Evolutionary conservation across 2,113 vertebrate species (phyloP), one percentile per base, ranked within the genome.

Genomic region (Gallinago undulata): DNA sequence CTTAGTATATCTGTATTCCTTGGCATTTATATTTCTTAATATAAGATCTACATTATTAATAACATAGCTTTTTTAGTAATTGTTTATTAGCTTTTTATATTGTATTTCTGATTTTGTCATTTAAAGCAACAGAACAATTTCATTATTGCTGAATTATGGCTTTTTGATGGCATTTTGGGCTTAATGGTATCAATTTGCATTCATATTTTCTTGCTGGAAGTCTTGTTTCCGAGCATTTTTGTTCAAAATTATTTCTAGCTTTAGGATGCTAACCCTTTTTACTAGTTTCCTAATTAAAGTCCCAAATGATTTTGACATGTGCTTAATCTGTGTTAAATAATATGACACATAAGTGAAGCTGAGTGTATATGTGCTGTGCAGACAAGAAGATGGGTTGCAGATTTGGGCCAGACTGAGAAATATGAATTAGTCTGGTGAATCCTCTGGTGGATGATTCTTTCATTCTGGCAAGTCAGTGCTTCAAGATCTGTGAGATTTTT

Each of bases 251-350:
- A 45, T 64, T 86, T 80, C 73, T 33, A 92, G 10, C 45, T 48
- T 91, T 84, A 77, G 18, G 33, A 89, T 62, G 41, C 7, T 47
- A 28, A 24, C 15, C 30, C 56, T 79, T 86, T 92, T 66, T 23
- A 35, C 53, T 81, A 45, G 50, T 74, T 84, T 80, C 28, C 51
- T 74, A 74, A 86, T 81, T 74, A 51, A 85, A 76, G 41, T 62
- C 56, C 37, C 64, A 81, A 55, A 48, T 81, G 55, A 39, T 81
- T 93, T 62, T 82, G 39, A 70, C 9, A 45, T 63, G 31, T 75
- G 77, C 37, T 87, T 94, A 77, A 94, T 83, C 48, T 89, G 68
- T 73, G 41, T 91, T 95, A 77, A 60, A 17, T 84, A 89, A 66
- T 81, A 33, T 74, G 69, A 75, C n/a, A 13, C 18, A 55, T 81